Percentiles rank a stretch among this genome's conserved stretches.
These are phyloP conservation scores for Melopsittacus undulatus DNA, from an alignment of 2,797 vertebrate species.

Conservation along the genomic window DNA sequence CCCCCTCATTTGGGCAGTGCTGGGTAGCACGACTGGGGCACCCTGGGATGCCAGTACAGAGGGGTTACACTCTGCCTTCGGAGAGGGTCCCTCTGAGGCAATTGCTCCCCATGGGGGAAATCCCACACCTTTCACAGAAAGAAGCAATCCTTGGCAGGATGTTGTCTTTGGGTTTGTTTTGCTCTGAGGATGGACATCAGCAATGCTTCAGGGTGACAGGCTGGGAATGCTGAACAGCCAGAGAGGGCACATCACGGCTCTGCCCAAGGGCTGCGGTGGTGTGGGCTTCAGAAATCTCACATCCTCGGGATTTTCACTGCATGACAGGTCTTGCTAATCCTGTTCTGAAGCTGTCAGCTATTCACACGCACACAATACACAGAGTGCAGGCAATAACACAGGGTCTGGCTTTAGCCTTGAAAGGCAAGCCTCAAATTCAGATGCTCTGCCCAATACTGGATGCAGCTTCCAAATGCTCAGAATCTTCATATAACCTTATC, in stretches of 20 bases:
- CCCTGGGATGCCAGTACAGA: accelerated
- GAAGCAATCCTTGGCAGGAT: background rate
- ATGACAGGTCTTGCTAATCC: background rate
- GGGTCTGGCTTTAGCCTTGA: background rate
- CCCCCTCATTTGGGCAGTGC: accelerated
- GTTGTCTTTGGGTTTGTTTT: background rate
- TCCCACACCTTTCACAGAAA: background rate
- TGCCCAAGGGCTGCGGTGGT: background rate
- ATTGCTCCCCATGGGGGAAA: accelerated
- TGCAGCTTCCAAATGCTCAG: background rate
- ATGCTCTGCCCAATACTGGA: background rate
- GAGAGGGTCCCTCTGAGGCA: background rate
- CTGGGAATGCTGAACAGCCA: background rate
- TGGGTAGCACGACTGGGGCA: background rate
- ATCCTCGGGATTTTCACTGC: background rate
- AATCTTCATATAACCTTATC: background rate
- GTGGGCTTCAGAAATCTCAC: background rate
- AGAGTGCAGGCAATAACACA: background rate
- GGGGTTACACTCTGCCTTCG: accelerated
- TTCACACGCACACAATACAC: background rate
- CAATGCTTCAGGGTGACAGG: accelerated
- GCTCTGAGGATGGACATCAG: background rate
- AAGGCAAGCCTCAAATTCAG: background rate
- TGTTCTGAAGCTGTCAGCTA: constrained; percentile 9
- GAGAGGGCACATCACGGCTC: background rate